Evolutionary conservation across 2,888 invertebrate species (phyloP).

Genomic region (Vandiemenella viatica): DNA sequence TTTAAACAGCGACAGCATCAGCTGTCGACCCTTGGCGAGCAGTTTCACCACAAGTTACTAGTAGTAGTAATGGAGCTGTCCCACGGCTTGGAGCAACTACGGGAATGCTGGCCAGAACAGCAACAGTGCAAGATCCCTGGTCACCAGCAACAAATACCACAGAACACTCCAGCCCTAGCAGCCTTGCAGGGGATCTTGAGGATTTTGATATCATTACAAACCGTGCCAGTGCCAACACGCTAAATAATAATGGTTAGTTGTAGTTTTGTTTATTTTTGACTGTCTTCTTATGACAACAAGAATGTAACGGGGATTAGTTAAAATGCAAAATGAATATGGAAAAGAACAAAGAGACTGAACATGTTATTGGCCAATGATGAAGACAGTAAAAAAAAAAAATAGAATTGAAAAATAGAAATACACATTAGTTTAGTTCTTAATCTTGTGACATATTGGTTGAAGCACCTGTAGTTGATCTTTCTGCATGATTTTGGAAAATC

Average conservation of each 20-base stretch:
- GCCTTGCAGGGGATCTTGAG: conserved; percentile 44
- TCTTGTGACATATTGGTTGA: too few relatives aligned
- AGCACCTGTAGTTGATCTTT: too few relatives aligned
- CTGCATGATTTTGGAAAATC: too few relatives aligned
- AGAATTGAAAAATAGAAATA: too few relatives aligned
- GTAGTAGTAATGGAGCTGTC: too few relatives aligned
- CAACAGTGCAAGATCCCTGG: conserved; percentile 26
- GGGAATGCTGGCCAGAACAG: conserved; percentile 3
- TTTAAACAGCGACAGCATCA: background rate
- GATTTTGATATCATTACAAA: conserved; percentile 79
- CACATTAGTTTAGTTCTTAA: too few relatives aligned
- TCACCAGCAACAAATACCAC: conserved; percentile 21
- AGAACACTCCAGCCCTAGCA: conserved; percentile 18
- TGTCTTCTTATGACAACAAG: background rate
- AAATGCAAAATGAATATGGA: too few relatives aligned
- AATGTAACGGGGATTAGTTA: too few relatives aligned
- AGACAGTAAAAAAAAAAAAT: too few relatives aligned
- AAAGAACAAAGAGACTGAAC: too few relatives aligned
- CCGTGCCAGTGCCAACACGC: conserved; percentile 33
- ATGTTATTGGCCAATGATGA: too few relatives aligned
- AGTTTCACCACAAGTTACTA: conserved; percentile 13
- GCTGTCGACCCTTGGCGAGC: conserved; percentile 20
- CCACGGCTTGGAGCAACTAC: conserved; percentile 10
- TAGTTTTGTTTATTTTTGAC: conserved; percentile 15
- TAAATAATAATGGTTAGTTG: conserved; percentile 24